phyloP scores from a whole-genome alignment of 2,113 vertebrate genomes.

The Eurypyga helias region DNA sequence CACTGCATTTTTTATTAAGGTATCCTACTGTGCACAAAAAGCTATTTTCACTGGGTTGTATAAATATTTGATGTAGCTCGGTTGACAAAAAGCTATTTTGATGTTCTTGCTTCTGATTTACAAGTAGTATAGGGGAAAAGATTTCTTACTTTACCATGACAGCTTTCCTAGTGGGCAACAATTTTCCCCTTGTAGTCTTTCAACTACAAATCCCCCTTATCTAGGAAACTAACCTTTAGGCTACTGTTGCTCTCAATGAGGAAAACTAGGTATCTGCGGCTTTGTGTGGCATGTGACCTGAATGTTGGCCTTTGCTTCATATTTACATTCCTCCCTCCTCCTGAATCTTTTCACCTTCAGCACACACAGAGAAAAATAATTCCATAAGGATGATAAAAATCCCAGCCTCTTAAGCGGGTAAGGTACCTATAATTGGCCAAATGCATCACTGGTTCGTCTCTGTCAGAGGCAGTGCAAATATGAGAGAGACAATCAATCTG shows the following conservation, averaged over 20 bases:
- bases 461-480: neutral
- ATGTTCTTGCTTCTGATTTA: slow-evolving; percentile 72
- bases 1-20: slow-evolving; percentile 80
- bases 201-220: neutral
- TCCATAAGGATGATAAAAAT: neutral
- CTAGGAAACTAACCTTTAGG: neutral
- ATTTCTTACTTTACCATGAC: slow-evolving; percentile 36
- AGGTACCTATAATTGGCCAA: neutral
- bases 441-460: neutral
- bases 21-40: slow-evolving; percentile 75
- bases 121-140: slow-evolving; percentile 34
- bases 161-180: slow-evolving; percentile 5
- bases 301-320: neutral
- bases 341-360: neutral
- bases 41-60: slow-evolving; percentile 63
- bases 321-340: neutral
- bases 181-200: slow-evolving; percentile 8
- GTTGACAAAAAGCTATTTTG: slow-evolving; percentile 77
- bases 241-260: neutral
- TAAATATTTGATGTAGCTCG: slow-evolving; percentile 81
- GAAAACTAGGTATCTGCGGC: neutral
- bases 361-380: neutral
- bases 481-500: neutral
- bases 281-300: neutral
- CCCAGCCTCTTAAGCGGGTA: neutral